Percentiles rank a stretch among this genome's conserved stretches.
phyloP scores from a whole-genome alignment of 2,797 vertebrate genomes.

The Falco cherrug region DNA sequence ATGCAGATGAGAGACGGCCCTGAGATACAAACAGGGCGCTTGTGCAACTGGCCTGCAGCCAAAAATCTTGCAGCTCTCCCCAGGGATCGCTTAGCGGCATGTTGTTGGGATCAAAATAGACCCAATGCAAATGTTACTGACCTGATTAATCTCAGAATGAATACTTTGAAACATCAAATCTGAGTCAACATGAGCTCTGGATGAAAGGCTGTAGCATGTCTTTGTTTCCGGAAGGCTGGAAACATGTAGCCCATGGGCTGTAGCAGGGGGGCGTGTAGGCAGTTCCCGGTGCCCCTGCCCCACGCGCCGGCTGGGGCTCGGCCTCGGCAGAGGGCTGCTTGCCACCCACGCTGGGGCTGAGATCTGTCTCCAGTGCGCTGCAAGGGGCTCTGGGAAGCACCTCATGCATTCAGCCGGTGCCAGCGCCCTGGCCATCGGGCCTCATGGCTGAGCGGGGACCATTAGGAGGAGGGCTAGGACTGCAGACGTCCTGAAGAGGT shows the following conservation, averaged over 20 bases:
- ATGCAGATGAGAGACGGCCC: not conserved
- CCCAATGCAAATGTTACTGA: not conserved
- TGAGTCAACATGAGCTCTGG: not conserved
- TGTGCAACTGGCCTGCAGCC: not conserved
- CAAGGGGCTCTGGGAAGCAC: not conserved
- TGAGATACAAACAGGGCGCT: accelerated
- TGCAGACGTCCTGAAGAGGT: not conserved
- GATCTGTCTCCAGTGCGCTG: not conserved
- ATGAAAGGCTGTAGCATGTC: not conserved
- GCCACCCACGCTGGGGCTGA: not conserved
- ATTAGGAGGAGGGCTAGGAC: not conserved
- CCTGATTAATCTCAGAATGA: not conserved
- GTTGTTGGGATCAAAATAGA: not conserved
- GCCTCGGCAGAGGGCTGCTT: not conserved
- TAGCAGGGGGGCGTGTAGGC: accelerated
- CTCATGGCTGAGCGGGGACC: not conserved
- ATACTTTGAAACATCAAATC: not conserved
- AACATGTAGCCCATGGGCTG: accelerated
- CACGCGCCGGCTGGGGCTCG: accelerated
- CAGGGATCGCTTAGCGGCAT: not conserved
- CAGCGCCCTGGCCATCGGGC: not conserved
- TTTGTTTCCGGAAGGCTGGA: not conserved
- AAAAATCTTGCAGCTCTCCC: not conserved
- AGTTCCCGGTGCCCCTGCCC: not conserved
- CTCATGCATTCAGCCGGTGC: not conserved